phyloP scores from a whole-genome alignment of 2,797 vertebrate genomes.

The Myripristis murdjan region DNA sequence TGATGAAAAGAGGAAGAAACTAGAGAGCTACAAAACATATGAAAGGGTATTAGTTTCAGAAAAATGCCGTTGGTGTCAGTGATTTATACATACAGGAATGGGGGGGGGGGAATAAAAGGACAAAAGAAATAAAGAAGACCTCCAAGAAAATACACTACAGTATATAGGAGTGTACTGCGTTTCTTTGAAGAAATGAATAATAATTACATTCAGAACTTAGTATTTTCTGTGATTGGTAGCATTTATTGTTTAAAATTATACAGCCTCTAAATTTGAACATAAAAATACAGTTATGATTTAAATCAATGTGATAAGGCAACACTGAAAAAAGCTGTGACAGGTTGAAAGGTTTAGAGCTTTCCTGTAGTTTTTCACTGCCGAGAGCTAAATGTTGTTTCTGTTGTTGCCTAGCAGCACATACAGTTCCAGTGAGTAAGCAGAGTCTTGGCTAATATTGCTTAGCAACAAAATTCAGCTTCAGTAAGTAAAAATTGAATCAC shows the following conservation, averaged over 20 bases:
- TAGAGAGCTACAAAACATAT: too few relatives aligned
- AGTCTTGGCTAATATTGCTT: slow-evolving; percentile 46
- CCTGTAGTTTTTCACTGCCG: background rate
- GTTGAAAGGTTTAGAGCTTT: background rate
- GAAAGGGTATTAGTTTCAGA: too few relatives aligned
- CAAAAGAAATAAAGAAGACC: too few relatives aligned
- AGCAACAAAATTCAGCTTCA: slow-evolving; percentile 49
- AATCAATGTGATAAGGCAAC: background rate
- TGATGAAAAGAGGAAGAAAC: too few relatives aligned
- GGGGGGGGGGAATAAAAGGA: too few relatives aligned
- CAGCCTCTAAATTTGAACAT: background rate
- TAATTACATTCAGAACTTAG: background rate
- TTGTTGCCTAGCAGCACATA: slow-evolving; percentile 62
- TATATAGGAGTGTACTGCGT: too few relatives aligned
- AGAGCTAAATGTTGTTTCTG: slow-evolving; percentile 31
- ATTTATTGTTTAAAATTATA: background rate
- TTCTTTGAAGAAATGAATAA: background rate
- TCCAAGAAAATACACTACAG: too few relatives aligned
- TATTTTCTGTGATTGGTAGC: background rate
- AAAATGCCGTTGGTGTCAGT: too few relatives aligned
- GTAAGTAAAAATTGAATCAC: slow-evolving; percentile 38
- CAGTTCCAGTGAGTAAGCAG: slow-evolving; percentile 21
- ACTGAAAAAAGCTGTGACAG: background rate
- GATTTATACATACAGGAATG: too few relatives aligned
- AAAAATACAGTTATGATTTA: background rate